phyloP scores from a whole-genome alignment of 2,113 vertebrate species.

The Illadopsis cleaveri region DNA sequence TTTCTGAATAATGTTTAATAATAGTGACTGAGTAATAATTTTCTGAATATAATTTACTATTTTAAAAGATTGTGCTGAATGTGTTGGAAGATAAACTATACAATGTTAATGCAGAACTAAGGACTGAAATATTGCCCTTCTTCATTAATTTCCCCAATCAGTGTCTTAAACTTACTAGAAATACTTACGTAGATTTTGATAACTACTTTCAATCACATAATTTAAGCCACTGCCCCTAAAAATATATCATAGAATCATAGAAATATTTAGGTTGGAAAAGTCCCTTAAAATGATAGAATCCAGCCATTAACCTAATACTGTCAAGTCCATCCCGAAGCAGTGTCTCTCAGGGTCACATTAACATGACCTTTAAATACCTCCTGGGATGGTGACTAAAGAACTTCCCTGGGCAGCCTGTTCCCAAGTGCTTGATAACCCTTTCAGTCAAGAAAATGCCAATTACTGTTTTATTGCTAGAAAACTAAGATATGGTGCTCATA shows the following conservation, averaged over 20 bases:
- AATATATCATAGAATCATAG: neutral
- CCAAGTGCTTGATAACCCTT: neutral
- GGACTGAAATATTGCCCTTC: neutral
- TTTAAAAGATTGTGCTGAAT: neutral
- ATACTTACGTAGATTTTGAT: neutral
- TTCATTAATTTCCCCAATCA: neutral
- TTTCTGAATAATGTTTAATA: neutral
- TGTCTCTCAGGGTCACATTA: neutral
- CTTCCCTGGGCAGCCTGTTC: neutral
- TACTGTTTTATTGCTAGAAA: neutral
- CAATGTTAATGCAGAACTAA: neutral
- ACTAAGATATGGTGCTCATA: neutral
- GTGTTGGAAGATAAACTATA: neutral
- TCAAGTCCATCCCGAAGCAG: neutral
- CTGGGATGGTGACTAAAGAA: neutral
- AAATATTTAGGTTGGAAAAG: neutral
- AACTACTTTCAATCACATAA: neutral
- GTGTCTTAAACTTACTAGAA: neutral
- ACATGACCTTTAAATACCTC: neutral
- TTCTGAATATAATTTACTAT: neutral
- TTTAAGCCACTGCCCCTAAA: neutral
- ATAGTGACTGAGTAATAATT: neutral
- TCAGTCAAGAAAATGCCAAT: neutral
- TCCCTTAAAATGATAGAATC: neutral
- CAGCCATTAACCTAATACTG: neutral